A percentile compares a stretch with the other conserved stretches of the same genome.
phyloP scores from a whole-genome alignment of 1,140 invertebrate genomes.

The Calosoma granatense region DNA sequence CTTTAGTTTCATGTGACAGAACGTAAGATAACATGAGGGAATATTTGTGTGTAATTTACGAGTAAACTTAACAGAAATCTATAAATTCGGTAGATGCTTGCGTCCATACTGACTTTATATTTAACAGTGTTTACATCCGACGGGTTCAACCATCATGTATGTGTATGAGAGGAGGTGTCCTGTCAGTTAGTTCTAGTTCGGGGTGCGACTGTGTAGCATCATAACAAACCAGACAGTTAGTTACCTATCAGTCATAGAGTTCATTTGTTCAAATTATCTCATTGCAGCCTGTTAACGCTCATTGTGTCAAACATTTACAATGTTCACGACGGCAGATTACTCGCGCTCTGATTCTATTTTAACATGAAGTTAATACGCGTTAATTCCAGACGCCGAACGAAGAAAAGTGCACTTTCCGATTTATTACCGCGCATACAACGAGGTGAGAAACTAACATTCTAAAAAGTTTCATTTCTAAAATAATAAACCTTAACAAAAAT shows the following conservation, averaged over 20 bases:
- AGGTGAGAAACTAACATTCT: neutral
- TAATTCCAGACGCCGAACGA: constrained; percentile 4
- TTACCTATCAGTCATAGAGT: neutral
- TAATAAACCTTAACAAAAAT: neutral
- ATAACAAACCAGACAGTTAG: no score
- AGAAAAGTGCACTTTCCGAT: neutral
- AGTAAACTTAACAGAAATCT: no score
- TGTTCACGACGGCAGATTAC: neutral
- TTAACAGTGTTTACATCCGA: no score
- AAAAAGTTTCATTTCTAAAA: neutral
- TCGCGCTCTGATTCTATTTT: neutral
- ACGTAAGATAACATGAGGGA: no score
- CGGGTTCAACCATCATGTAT: neutral
- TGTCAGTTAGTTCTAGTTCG: neutral
- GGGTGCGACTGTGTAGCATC: no score
- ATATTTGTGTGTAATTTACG: no score
- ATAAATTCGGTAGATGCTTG: no score
- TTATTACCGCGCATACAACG: neutral
- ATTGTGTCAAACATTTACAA: neutral
- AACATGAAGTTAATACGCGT: constrained; percentile 12
- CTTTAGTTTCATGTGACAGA: no score
- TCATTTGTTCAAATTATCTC: neutral
- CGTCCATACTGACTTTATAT: neutral
- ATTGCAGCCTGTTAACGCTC: neutral
- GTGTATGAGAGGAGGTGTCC: neutral